A percentile compares a stretch with the other conserved stretches of the same genome.
phyloP scores from a whole-genome alignment of 2,113 vertebrate species.

The Kryptolebias marmoratus region DNA sequence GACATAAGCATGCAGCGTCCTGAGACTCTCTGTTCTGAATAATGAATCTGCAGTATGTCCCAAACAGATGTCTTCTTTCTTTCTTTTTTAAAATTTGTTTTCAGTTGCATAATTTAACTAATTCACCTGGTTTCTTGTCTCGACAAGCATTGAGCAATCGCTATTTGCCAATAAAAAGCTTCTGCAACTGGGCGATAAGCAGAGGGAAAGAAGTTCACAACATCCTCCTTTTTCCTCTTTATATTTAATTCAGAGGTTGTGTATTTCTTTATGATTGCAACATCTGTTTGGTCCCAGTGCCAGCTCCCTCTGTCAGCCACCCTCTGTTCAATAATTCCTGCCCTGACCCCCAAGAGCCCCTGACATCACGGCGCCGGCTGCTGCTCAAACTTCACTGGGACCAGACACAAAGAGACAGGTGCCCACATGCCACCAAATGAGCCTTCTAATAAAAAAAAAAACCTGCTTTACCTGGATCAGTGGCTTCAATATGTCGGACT shows the following conservation, averaged over 20 bases:
- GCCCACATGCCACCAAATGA: conserved; percentile 44
- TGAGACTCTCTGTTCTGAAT: conserved; percentile 77
- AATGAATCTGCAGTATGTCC: conserved; percentile 82
- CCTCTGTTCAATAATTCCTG: conserved; percentile 80
- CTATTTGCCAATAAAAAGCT: neutral
- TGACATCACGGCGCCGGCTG: conserved; percentile 68
- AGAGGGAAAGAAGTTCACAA: conserved; percentile 32
- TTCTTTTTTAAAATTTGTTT: conserved; percentile 38
- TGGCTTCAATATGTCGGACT: conserved; percentile 6
- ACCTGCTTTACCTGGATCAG: conserved; percentile 18
- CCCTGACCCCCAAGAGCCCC: conserved; percentile 73
- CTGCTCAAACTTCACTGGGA: conserved; percentile 66
- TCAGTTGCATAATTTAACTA: conserved; percentile 36
- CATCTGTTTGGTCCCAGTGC: conserved; percentile 81
- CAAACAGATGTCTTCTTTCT: conserved; percentile 77
- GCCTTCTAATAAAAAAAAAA: conserved; percentile 12
- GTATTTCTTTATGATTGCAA: conserved; percentile 83
- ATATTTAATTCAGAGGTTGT: conserved; percentile 81
- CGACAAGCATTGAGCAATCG: conserved; percentile 30
- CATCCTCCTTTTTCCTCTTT: conserved; percentile 55
- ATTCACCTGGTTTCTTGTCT: conserved; percentile 36
- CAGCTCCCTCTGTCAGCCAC: conserved; percentile 77
- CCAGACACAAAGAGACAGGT: conserved; percentile 67
- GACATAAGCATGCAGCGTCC: conserved; percentile 76
- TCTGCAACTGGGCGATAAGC: conserved; percentile 27